Base-by-base conservation (phyloP, 2,888 invertebrate genomes). In the Hyposoter dolosus region DNA sequence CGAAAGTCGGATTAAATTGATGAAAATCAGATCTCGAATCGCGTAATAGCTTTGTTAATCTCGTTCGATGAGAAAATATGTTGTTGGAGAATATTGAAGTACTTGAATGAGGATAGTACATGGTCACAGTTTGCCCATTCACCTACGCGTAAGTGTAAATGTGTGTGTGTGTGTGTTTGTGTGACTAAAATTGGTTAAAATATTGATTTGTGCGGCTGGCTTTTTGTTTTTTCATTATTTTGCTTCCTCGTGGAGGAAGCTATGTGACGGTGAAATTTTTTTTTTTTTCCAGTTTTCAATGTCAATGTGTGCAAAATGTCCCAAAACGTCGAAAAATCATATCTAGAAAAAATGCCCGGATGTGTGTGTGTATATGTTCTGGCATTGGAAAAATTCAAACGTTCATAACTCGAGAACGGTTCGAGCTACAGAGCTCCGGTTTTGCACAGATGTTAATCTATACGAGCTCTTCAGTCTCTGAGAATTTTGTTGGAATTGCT, bases 61-160 rank as follows among this genome's bases (percentile, higher is more conserved):
- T 83, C 85, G 76, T 83, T 83, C 85, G 77, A 83, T 72, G 85
- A 85, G 80, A 83, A 80, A 83, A 83, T 79, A 68, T 79, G 75
- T 85, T 82, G 76, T 85, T 82, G 76, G 76, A 32, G 53, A 45
- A 43, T 23, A 65, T 43, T 50, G 65, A 53, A 53, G 23, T 79
- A 72, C 23, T 43, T 19, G n/a, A 40, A 35, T 72, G 71, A 35
- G 71, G 50, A 32, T 40, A 35, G 12, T 53, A 47, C 47, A n/a
- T 40, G n/a, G 66, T 66, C 40, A 40, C n/a, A 66, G 7, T n/a
- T 40, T 35, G 6, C 66, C 66, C 32, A 40, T 66, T 66, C 7
- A 50, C 68, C 72, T 72, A 53, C 71, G 83, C 65, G 65, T 66
- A 32, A 71, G 65, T 74, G 63, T 82, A 65, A 47, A 75, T 75